Evolutionary conservation across 1,140 invertebrate species (phyloP), one percentile per base, ranked within the genome.

Genomic region (Pseudoatta argentina): DNA sequence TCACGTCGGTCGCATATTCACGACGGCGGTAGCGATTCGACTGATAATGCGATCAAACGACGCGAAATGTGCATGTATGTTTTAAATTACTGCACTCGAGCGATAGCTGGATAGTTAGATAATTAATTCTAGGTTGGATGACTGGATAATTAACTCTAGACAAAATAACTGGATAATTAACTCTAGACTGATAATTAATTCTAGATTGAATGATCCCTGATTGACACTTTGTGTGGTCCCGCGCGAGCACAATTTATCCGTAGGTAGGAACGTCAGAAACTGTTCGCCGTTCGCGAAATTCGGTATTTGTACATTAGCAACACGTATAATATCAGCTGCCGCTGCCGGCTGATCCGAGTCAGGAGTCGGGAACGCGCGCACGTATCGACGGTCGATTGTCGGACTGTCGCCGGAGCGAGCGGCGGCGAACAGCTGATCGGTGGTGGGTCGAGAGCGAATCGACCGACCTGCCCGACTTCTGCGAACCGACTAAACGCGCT

Each of bases 341-440:
- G 69, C 67, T 66, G 61, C 67, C 66, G 79, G 79, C 67, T 82
- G 79, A 82, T 72, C 14, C 53, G 53, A 39, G 30, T 73, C 72
- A 21, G 66, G 55, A 59, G 51, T 57, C 75, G 61, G 18, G n/a
- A 78, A 67, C 63, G 77, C 79, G 79, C 55, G 69, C 79, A 82
- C 67, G 79, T 82, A 67, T 82, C 39, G 79, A 34, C 34, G 78
- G 78, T 81, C 78, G 78, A 81, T 81, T 18, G 78, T 72, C n/a
- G 21, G 51, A 73, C 79, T 61, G 79, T 39, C 64, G 66, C 18
- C 18, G 69, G 69, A 48, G 39, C 79, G 67, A 83, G 12, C 53
- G 66, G 16, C 66, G 30, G 69, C 55, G 69, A 83, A 83, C 79
- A 83, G 79, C 79, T 83, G 79, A 83, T 83, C 79, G 55, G 79